Conservation (phyloP, 1,140 invertebrate species). For the Apis laboriosa region DNA sequence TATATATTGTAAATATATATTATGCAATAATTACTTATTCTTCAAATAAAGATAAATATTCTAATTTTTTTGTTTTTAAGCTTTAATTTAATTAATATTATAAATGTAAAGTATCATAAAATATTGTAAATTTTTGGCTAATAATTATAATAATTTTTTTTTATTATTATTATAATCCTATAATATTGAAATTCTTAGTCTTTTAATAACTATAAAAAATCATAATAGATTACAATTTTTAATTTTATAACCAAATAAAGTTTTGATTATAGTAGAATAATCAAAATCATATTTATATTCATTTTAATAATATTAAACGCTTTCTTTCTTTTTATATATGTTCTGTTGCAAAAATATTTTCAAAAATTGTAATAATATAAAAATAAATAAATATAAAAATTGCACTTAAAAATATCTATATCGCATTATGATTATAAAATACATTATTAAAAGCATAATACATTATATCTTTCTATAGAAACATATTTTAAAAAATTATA, state of each 20-base stretch:
- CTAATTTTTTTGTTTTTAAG: too few species aligned
- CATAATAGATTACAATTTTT: too few species aligned
- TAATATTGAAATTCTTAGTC: too few species aligned
- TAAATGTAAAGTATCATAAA: not conserved
- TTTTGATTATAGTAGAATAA: too few species aligned
- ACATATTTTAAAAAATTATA: not conserved
- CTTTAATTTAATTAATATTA: not conserved
- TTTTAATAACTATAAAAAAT: too few species aligned
- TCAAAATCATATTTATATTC: too few species aligned
- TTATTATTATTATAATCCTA: too few species aligned
- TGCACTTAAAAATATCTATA: not conserved
- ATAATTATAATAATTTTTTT: too few species aligned
- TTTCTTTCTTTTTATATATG: not conserved
- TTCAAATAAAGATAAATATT: not conserved
- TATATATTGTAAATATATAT: too few species aligned
- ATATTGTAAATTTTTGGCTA: too few species aligned
- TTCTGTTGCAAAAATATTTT: not conserved
- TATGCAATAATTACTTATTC: not conserved
- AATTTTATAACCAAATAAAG: too few species aligned
- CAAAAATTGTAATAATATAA: not conserved
- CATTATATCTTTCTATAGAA: not conserved
- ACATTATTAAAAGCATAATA: not conserved
- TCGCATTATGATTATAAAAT: not conserved
- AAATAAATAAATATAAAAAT: not conserved
- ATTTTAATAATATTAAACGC: too few species aligned